A percentile compares a stretch with the other conserved stretches of the same genome.
phyloP scores from a whole-genome alignment of 2,888 invertebrate species.

The Ligdia adustata region DNA sequence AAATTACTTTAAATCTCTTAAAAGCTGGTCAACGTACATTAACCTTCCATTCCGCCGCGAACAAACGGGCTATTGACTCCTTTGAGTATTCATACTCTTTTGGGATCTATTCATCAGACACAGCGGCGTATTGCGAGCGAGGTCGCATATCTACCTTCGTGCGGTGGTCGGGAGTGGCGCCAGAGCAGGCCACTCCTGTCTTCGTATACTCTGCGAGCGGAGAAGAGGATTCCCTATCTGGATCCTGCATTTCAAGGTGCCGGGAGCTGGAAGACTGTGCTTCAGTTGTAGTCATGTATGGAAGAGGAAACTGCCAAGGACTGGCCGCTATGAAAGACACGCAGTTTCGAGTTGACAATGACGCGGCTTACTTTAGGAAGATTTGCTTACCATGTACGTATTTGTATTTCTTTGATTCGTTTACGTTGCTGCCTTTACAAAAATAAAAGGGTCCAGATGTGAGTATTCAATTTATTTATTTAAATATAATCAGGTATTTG shows the following conservation, averaged over 20 bases:
- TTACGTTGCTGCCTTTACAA: too few species aligned
- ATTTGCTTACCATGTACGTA: constrained; percentile 84
- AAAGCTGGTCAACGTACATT: too few species aligned
- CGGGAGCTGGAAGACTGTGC: constrained; percentile 72
- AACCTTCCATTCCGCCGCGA: not conserved
- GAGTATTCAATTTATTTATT: too few species aligned
- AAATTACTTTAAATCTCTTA: not conserved
- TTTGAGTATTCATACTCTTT: too few species aligned
- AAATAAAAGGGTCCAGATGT: too few species aligned
- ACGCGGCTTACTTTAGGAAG: constrained; percentile 86
- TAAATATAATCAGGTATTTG: too few species aligned
- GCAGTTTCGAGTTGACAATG: constrained; percentile 74
- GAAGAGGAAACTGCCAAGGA: constrained; percentile 77
- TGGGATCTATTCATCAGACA: constrained; percentile 45
- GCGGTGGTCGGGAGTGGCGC: constrained; percentile 70
- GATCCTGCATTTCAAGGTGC: constrained; percentile 75
- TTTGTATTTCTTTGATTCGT: not conserved
- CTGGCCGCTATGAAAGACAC: constrained; percentile 52
- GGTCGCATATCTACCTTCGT: constrained; percentile 59
- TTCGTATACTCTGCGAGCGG: constrained; percentile 76
- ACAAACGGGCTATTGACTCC: not conserved
- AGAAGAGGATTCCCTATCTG: constrained; percentile 69
- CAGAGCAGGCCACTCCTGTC: constrained; percentile 65
- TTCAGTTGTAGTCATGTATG: constrained; percentile 75
- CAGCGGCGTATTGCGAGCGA: constrained; percentile 55